Percentiles rank a stretch among this genome's conserved stretches.
phyloP scores from a whole-genome alignment of 1,140 invertebrate genomes.

The Drosophila sechellia region DNA sequence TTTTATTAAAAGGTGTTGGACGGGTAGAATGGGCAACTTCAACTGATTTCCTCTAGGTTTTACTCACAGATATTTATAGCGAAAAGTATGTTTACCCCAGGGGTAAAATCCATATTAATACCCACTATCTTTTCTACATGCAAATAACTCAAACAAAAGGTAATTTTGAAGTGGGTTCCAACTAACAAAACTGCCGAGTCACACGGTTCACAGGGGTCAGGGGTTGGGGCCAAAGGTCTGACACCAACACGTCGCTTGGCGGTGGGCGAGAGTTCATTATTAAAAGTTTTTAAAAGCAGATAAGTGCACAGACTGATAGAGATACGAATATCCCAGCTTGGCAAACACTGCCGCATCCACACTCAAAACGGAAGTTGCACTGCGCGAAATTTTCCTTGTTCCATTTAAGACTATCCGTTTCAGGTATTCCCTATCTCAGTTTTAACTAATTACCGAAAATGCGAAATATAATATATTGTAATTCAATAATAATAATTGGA shows the following conservation, averaged over 20 bases:
- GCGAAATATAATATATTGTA: background rate
- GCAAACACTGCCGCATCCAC: constrained; percentile 30
- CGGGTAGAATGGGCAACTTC: background rate
- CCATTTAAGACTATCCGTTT: background rate
- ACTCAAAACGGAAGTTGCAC: background rate
- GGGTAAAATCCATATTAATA: background rate
- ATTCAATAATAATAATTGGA: background rate
- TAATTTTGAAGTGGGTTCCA: constrained; percentile 20
- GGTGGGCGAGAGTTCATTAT: constrained; percentile 81
- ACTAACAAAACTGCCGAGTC: constrained; percentile 74
- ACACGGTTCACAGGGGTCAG: constrained; percentile 15
- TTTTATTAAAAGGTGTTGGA: constrained; percentile 72
- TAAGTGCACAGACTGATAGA: constrained; percentile 84
- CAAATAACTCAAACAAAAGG: constrained; percentile 46
- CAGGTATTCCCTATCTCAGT: too few species aligned
- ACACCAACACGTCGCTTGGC: constrained; percentile 64
- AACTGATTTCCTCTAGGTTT: background rate
- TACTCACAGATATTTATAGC: too few species aligned
- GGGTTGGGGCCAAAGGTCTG: constrained; percentile 10
- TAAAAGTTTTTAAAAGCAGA: constrained; percentile 84
- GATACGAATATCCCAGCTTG: constrained; percentile 54
- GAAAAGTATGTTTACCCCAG: background rate
- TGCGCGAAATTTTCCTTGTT: background rate
- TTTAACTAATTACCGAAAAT: too few species aligned
- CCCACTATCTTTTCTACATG: background rate